Evolutionary conservation across 2,888 invertebrate species (phyloP).

Genomic region (Pyrrhosoma nymphula): DNA sequence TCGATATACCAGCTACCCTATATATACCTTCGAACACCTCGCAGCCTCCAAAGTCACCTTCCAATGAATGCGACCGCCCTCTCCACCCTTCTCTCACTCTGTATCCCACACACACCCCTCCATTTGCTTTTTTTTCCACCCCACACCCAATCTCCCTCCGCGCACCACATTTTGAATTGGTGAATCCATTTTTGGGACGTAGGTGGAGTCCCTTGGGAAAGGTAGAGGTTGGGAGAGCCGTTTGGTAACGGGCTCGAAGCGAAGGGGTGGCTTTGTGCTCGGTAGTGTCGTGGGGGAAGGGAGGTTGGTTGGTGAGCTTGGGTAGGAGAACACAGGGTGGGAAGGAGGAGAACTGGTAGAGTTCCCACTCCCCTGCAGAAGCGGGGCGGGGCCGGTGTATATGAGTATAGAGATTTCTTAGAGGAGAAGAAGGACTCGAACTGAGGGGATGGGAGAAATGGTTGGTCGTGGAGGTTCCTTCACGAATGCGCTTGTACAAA

Average conservation of each 20-base stretch:
- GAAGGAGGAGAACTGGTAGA: neutral
- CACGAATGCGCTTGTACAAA: no score
- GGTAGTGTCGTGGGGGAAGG: no score
- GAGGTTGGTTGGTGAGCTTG: neutral
- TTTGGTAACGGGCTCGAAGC: neutral
- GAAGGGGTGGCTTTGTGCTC: no score
- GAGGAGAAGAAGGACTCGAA: neutral
- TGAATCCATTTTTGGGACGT: constrained; percentile 63
- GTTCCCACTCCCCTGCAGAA: neutral
- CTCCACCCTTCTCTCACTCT: neutral
- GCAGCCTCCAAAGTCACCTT: constrained; percentile 35
- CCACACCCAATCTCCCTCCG: neutral
- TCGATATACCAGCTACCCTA: constrained; percentile 1
- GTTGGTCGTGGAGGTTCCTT: neutral
- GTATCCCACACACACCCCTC: neutral
- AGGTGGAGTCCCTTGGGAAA: constrained; percentile 51
- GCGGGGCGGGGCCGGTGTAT: neutral
- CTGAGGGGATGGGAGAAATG: neutral
- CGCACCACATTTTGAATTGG: neutral
- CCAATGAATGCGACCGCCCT: constrained; percentile 27
- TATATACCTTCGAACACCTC: constrained; percentile 41
- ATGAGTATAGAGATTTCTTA: neutral
- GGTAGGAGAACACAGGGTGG: neutral
- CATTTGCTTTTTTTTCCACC: neutral
- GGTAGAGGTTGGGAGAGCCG: neutral